These are phyloP conservation scores for Atopsyche davidsoni DNA, from an alignment of 1,140 invertebrate genomes.

Conservation along the genomic window DNA sequence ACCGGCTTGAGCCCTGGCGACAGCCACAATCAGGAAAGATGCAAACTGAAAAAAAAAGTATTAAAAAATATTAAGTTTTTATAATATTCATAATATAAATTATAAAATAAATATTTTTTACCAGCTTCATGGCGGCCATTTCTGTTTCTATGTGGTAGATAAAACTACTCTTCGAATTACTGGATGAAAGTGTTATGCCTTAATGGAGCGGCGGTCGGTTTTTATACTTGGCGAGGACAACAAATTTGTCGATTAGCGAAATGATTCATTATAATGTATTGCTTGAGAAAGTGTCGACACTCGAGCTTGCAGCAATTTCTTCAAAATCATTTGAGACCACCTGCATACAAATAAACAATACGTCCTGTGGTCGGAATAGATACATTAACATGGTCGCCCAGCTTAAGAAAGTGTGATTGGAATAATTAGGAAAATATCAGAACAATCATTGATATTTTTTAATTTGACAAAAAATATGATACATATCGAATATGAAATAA, in stretches of 20 bases:
- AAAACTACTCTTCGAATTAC: not conserved
- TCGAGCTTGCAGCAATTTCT: not conserved
- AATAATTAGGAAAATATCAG: no score
- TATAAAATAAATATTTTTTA: constrained; percentile 10
- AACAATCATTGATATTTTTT: no score
- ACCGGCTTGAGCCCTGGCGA: constrained; percentile 18
- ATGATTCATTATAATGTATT: not conserved
- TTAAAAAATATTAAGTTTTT: not conserved
- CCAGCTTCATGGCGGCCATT: constrained; percentile 22
- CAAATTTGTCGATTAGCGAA: not conserved
- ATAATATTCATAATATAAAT: constrained; percentile 7
- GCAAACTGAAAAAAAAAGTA: constrained; percentile 19
- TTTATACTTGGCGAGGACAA: not conserved
- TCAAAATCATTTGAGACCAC: not conserved
- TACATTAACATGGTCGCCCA: no score
- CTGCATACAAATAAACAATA: constrained; percentile 6
- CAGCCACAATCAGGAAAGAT: constrained; percentile 15
- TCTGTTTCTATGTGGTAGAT: constrained; percentile 9
- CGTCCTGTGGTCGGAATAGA: no score
- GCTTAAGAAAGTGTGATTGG: no score
- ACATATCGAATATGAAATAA: no score
- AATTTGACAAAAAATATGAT: no score
- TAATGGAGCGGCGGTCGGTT: not conserved
- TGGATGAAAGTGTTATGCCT: constrained; percentile 11
- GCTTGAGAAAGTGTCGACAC: not conserved